Evolutionary conservation across 1,140 invertebrate species (phyloP).

Genomic region (Orchesella cincta): DNA sequence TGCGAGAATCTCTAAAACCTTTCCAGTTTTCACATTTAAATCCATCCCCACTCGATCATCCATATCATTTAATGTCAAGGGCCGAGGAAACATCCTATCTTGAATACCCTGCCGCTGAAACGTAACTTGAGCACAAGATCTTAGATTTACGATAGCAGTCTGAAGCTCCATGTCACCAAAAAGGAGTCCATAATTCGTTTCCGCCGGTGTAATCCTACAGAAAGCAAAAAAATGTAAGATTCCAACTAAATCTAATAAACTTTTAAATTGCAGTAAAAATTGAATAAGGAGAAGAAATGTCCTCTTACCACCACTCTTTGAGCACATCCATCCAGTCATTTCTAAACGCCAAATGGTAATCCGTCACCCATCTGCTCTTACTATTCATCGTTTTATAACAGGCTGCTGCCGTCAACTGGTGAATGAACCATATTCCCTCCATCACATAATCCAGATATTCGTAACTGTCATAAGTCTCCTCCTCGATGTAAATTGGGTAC

Average conservation of each 20-base stretch:
- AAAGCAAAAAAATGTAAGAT: no score
- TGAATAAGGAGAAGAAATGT: no score
- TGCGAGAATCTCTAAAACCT: no score
- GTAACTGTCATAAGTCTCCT: no score
- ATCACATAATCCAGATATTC: neutral
- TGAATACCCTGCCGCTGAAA: neutral
- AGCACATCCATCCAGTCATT: neutral
- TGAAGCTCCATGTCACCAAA: neutral
- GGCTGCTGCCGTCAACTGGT: neutral
- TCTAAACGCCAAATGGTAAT: neutral
- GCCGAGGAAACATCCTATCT: neutral
- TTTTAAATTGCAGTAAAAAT: neutral
- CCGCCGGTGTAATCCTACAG: neutral
- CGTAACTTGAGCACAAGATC: neutral
- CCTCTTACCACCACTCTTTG: neutral
- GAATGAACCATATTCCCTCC: neutral
- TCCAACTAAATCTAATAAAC: no score
- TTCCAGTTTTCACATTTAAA: no score
- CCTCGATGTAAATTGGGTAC: no score
- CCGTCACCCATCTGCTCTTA: neutral
- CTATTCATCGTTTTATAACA: neutral
- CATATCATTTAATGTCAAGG: neutral
- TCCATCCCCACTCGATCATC: no score
- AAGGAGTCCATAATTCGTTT: neutral
- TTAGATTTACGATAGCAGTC: neutral